Evolutionary conservation across 2,888 invertebrate genomes (phyloP).

Genomic region (Anoplius nigerrimus): DNA sequence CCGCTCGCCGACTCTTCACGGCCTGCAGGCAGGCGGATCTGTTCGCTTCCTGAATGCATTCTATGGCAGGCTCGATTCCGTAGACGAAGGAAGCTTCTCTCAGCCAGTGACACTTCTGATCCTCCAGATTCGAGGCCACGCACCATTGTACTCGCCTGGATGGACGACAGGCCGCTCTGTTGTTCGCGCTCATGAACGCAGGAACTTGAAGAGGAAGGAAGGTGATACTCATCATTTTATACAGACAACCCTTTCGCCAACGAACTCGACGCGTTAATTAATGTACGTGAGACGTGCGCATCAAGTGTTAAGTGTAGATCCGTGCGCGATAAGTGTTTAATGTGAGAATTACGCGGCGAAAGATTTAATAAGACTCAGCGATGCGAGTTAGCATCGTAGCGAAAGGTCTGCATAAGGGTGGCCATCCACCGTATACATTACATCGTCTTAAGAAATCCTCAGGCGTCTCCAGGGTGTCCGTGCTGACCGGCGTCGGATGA

Average conservation of each 20-base stretch:
- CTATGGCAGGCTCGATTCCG: constrained; percentile 86
- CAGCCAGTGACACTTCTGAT: constrained; percentile 87
- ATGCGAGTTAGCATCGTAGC: not conserved
- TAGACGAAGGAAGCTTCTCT: constrained; percentile 84
- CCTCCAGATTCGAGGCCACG: constrained; percentile 82
- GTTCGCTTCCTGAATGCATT: constrained; percentile 82
- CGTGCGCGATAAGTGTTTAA: no score
- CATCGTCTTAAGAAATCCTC: constrained; percentile 81
- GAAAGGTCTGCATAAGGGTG: not conserved
- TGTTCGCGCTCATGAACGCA: constrained; percentile 70
- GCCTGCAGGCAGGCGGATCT: constrained; percentile 83
- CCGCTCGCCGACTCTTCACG: constrained; percentile 80
- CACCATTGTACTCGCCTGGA: constrained; percentile 76
- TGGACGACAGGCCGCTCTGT: constrained; percentile 64
- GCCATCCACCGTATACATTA: constrained; percentile 47
- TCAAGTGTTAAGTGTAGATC: no score
- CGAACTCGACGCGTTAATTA: no score
- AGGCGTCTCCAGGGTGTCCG: constrained; percentile 78
- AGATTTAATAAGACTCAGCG: not conserved
- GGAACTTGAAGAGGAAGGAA: constrained; percentile 63
- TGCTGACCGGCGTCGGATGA: constrained; percentile 66
- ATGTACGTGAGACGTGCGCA: no score
- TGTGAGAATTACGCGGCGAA: not conserved
- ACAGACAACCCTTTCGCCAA: no score
- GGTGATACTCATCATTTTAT: no score